Base-by-base conservation (phyloP, 2,888 invertebrate species). In the Spicauda simplicius region DNA sequence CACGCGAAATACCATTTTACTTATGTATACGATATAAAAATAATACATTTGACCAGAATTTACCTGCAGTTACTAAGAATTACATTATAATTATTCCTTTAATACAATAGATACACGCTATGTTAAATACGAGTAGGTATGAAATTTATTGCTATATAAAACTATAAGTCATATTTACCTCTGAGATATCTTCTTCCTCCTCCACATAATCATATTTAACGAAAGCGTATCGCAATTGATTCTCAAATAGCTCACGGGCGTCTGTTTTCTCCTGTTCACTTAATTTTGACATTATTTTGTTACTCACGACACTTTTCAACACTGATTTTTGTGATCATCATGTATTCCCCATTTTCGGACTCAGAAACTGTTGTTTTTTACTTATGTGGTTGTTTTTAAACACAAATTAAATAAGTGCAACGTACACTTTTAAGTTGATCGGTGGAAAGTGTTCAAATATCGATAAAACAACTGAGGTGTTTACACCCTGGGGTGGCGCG, bases 231-330 rank as follows among this genome's bases (percentile, higher is more conserved):
- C 85, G 80, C 64, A 93, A 75, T 75, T 92, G 92, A 70, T 91
- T 91, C 71, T 93, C 92, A 73, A 93, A 93, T 54, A 82, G 77
- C 69, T 88, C 86, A n/a, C 92, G 80, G 0, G 92, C 92, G 70
- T 89, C 87, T 0, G 80, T 80, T 71, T 83, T 90, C 58, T 90
- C 90, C 70, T 82, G 72, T 6, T 78, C 84, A 78, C 80, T 85
- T 41, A 84, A 70, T 69, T 76, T 77, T 58, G 76, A 70, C 80
- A 78, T 81, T 64, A 76, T 78, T 73, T 14, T 16, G 4, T 19
- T 25, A 16, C 16, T 33, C 33, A 41, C 41, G 14, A 14, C 41
- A 48, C 48, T 48, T 48, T 16, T 14, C 11, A 48, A 48, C 5
- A 16, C 48, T 7, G 14, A 7, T 1, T 48, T 16, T 16, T 48